These are phyloP conservation scores for Cervus canadensis DNA, from an alignment of 2,113 vertebrate genomes.

Conservation along the genomic window DNA sequence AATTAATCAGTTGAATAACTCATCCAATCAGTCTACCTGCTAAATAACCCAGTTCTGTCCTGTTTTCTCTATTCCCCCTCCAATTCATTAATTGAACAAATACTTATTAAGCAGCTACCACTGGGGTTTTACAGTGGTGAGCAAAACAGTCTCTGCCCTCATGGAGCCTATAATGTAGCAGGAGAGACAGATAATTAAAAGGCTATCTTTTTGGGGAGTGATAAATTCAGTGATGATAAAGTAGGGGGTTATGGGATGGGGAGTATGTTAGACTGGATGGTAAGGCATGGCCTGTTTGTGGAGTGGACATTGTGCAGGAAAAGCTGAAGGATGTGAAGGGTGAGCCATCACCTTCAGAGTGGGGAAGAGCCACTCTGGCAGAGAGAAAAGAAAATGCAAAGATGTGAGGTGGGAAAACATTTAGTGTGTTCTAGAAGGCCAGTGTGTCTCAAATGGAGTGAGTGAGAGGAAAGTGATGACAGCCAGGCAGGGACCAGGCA, in stretches of 20 bases:
- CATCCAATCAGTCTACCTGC: neutral
- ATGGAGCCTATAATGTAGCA: neutral
- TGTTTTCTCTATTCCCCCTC: neutral
- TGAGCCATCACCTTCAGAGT: neutral
- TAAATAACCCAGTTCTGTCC: neutral
- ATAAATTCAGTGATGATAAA: neutral
- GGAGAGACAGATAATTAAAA: neutral
- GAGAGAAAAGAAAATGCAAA: neutral
- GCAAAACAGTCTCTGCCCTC: neutral
- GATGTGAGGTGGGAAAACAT: neutral
- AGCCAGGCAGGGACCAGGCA: neutral
- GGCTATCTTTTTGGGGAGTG: neutral
- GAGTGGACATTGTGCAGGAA: neutral
- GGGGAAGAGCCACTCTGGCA: neutral
- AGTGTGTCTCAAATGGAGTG: neutral
- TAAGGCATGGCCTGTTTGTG: neutral
- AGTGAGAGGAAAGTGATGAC: neutral
- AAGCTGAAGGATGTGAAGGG: neutral
- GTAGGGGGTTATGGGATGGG: neutral
- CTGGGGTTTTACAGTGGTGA: neutral
- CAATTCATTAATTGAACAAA: neutral
- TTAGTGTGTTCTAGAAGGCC: neutral
- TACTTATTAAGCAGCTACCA: neutral
- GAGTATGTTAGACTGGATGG: neutral
- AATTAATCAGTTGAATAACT: neutral